Evolutionary conservation across 2,113 vertebrate species (phyloP), one percentile per base, ranked within the genome.

Genomic region (Ictalurus furcatus): DNA sequence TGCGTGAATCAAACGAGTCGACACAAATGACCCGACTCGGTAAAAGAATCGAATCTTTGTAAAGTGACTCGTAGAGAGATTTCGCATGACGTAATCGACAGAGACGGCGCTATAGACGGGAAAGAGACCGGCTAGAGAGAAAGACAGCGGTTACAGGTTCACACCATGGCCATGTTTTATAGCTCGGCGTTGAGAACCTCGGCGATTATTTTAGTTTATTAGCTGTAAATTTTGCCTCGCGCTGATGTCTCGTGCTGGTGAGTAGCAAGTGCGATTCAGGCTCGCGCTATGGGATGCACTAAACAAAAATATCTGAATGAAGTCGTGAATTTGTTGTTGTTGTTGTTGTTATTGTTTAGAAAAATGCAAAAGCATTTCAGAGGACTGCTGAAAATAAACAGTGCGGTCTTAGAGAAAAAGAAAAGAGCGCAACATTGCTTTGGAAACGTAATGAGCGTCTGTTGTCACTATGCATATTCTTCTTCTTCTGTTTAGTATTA

Each of bases 61-160:
- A 11, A 44, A 65, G 23, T 65, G 83, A 65, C 83, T 65, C 37
- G 6, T 71, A 34, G 91, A 94, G 94, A 95, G 94, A 94, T 92
- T 93, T 94, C 92, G 95, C 94, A 95, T 96, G 95, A 96, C 96
- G 96, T 96, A 95, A 96, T 92, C 92, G 94, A 87, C 61, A 67
- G 90, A 94, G 94, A 92, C 91, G 92, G 92, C 91, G 93, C 71
- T 63, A 65, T 89, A 93, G 92, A 93, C 92, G 93, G 92, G 91
- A 87, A 74, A 71, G 94, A 94, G 86, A 89, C 0, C 5, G 83
- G 56, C 30, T 23, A 23, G 17, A 48, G 37, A n/a, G 23, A 8
- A 5, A n/a, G 34, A 17, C 37, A 19, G 83, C 21, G 83, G 63
- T 37, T 63, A 2, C 37, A 52, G 59, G 7, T 65, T 19, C 59